Evolutionary conservation across 2,113 vertebrate species (phyloP).

Genomic region (Catharus minimus): DNA sequence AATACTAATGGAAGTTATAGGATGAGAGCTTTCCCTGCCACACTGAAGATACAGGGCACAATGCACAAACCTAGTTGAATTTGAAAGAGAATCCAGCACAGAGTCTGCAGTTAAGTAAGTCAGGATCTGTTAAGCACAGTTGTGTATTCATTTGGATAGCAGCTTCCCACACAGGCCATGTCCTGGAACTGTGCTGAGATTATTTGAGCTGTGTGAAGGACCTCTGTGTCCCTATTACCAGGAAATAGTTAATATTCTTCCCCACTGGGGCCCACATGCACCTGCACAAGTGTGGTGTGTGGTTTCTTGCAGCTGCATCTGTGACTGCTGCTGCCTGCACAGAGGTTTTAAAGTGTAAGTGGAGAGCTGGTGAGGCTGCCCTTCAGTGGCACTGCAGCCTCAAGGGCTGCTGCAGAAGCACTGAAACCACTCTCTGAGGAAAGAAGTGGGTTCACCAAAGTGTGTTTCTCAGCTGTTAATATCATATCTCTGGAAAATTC

Average conservation of each 20-base stretch:
- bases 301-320: slow-evolving; percentile 82
- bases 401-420: slow-evolving; percentile 43
- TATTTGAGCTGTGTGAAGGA: neutral
- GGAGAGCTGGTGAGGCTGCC: slow-evolving; percentile 55
- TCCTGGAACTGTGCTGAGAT: slow-evolving; percentile 14
- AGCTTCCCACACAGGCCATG: neutral
- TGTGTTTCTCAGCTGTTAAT: neutral
- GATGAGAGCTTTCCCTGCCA: neutral
- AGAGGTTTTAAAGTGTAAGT: slow-evolving; percentile 63
- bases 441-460: slow-evolving; percentile 11
- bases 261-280: slow-evolving; percentile 72
- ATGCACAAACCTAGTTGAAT: neutral
- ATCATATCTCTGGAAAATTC: neutral
- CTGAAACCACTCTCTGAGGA: neutral
- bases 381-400: slow-evolving; percentile 36
- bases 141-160: neutral
- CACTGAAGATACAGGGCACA: neutral
- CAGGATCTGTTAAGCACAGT: neutral
- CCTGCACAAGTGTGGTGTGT: slow-evolving; percentile 80
- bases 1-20: neutral
- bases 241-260: slow-evolving; percentile 79
- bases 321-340: slow-evolving; percentile 52
- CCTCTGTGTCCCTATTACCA: slow-evolving; percentile 58
- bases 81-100: neutral
- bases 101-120: neutral